Conservation (phyloP, 2,888 invertebrate species). For the Cataglyphis altisquamis region DNA sequence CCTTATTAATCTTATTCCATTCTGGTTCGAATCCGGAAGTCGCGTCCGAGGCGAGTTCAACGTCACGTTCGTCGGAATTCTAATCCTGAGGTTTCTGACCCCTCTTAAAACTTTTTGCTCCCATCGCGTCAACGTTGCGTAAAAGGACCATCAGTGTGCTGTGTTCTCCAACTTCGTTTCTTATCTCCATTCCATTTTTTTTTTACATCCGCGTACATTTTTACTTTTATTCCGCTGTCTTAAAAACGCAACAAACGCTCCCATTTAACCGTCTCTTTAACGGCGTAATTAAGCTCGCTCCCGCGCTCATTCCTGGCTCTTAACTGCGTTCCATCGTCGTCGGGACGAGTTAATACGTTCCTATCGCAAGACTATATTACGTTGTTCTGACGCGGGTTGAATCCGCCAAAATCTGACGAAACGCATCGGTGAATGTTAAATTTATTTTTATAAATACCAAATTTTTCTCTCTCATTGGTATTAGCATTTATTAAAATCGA, state of each 20-base stretch:
- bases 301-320: conserved; percentile 40
- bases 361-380: conserved; percentile 11
- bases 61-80: conserved; percentile 25
- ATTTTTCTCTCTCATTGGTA: background rate
- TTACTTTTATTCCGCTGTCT: conserved; percentile 9
- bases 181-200: background rate
- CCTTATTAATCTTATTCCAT: conserved; percentile 77
- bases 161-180: background rate
- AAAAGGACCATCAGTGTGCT: conserved; percentile 6
- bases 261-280: conserved; percentile 43
- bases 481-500: background rate
- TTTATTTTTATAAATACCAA: background rate
- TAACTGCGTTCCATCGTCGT: conserved; percentile 20
- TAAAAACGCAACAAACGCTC: conserved; percentile 39
- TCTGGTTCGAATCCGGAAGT: conserved; percentile 77
- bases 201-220: background rate
- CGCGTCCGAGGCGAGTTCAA: conserved; percentile 70
- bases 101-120: background rate
- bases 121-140: background rate
- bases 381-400: background rate
- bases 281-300: conserved; percentile 42
- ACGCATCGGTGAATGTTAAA: background rate
- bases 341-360: conserved; percentile 29
- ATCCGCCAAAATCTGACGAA: background rate
- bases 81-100: conserved; percentile 25